Evolutionary conservation across 2,113 vertebrate genomes (phyloP), one percentile per base, ranked within the genome.

Genomic region (Dascyllus trimaculatus): DNA sequence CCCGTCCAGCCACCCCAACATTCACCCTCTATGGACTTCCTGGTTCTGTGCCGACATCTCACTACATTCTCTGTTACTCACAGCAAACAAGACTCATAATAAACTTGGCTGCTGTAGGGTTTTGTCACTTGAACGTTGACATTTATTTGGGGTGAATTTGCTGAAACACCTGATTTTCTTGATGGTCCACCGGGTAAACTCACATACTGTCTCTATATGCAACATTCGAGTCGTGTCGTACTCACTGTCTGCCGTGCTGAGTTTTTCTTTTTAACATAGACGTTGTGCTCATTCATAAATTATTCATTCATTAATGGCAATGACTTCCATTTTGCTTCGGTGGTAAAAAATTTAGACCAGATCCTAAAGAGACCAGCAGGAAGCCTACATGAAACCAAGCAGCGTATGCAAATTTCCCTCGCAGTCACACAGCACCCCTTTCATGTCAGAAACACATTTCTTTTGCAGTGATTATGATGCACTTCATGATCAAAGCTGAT

Each of bases 241-340:
- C 14, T 65, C 52, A 57, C 11, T 35, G 14, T 35, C 6, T 35
- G 29, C 51, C 48, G 62, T 11, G 22, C 21, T 46, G 9, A 40
- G 14, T 56, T 26, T 64, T 54, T 65, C 4, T 18, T 19, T 5
- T 64, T 11, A 64, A 29, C 18, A 9, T 7, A 29, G 18, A 64
- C 25, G 7, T 26, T 49, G 32, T 75, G 10, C 10, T 58, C 24
- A 51, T 65, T 65, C 32, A 35, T 35, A 35, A 35, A 46, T 46
- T 45, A 73, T 29, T 29, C 1, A 40, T 43, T 38, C 38, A 26
- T 75, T n/a, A 56, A 48, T 21, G 26, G 54, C 19, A 65, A 71
- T 22, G 29, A 25, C 15, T 48, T 26, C 0, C 13, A 32, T 43
- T 15, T 56, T 15, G 22, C 21, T 38, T 19, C 53, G 40, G 9